Conservation (phyloP, 2,888 invertebrate genomes). For the Nemotelus pantherinus region DNA sequence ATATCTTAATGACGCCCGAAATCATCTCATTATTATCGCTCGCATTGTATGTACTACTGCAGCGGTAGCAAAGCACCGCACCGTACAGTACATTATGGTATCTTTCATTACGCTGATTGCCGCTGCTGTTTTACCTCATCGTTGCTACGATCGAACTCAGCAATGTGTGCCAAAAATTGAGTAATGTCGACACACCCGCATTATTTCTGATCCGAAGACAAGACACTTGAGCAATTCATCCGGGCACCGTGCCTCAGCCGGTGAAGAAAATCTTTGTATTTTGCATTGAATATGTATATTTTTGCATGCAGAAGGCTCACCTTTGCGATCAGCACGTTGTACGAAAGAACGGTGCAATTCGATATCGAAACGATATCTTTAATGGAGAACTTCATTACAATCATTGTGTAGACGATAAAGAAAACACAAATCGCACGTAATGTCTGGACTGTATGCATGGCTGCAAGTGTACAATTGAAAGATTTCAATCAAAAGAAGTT, state of each 20-base stretch:
- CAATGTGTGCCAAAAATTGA: slow-evolving; percentile 28
- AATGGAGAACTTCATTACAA: too few relatives aligned
- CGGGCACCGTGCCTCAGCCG: background rate
- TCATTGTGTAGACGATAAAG: too few relatives aligned
- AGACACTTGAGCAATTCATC: slow-evolving; percentile 3
- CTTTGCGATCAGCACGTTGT: background rate
- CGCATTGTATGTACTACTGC: too few relatives aligned
- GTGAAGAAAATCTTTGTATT: background rate
- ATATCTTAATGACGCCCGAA: background rate
- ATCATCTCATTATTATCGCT: too few relatives aligned
- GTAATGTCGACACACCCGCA: slow-evolving; percentile 37
- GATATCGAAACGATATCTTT: background rate
- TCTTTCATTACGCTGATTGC: slow-evolving; percentile 8
- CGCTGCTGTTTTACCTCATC: background rate
- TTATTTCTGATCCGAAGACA: background rate
- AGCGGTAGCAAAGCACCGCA: too few relatives aligned
- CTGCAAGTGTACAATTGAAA: slow-evolving; percentile 18
- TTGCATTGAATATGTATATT: background rate
- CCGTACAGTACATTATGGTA: background rate
- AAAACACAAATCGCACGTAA: background rate
- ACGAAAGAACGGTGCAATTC: slow-evolving; percentile 17
- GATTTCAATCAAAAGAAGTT: background rate
- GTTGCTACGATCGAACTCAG: too few relatives aligned
- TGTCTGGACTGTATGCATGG: slow-evolving; percentile 1
- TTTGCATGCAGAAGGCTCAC: background rate